Evolutionary conservation across 2,113 vertebrate species (phyloP), one percentile per base, ranked within the genome.

Genomic region (Rhabdomys dilectus): DNA sequence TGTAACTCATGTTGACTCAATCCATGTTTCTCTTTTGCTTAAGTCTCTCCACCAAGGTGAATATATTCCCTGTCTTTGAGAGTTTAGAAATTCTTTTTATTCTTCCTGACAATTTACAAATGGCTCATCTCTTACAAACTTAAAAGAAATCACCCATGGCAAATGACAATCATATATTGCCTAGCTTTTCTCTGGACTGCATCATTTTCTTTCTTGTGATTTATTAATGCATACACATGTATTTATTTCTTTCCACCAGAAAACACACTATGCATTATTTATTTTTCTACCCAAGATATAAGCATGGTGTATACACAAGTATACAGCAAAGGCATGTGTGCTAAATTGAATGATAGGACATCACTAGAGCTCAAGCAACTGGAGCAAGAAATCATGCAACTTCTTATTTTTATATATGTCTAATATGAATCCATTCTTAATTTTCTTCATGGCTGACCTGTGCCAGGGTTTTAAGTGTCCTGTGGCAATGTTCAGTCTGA

Each of bases 211-310:
- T 42, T 22, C 72, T 62, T 26, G 22, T 17, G 13, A 66, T 76
- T 48, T 91, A 60, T 81, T 42, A 58, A 68, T 84, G n/a, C 11
- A 11, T 22, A 29, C 39, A 31, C 29, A 22, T 68, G 16, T n/a
- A 21, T 31, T 31, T n/a, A 66, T 15, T 19, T 95, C 7, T 17
- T 13, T 42, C 75, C 73, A 56, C 89, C 22, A 24, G 58, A 94
- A 68, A 42, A 42, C 48, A 26, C 45, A 16, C 19, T 48, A 56
- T 9, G 60, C 58, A 68, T 81, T 73, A 48, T 64, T 93, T 62
- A 42, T 91, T n/a, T 76, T 24, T 75, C 34, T 93, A 45, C 8
- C 21, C 73, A 66, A 72, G 91, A 95, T 92, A 60, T 60, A 94
- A 72, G 7, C 22, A 2, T 3, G 77, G 12, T 24, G 48, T 11